Conservation (phyloP, 2,797 vertebrate genomes). For the Cirrhinus molitorella region DNA sequence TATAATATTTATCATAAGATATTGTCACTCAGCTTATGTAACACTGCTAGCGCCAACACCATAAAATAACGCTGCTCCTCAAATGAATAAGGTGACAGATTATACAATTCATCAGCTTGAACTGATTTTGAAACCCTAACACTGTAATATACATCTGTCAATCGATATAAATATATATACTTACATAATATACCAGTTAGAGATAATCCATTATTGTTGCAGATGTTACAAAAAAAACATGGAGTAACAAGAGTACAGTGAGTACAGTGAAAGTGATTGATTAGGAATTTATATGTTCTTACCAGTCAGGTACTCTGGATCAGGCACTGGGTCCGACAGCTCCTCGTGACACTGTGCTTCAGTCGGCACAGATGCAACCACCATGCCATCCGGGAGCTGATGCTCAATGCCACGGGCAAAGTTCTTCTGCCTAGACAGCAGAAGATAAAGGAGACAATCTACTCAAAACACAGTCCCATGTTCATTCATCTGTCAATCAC, state of each 20-base stretch:
- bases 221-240: too few species aligned
- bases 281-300: slow-evolving; percentile 58
- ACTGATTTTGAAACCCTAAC: neutral
- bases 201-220: too few species aligned
- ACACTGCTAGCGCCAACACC: neutral
- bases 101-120: neutral
- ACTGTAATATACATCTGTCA: too few species aligned
- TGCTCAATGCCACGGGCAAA: slow-evolving; percentile 95
- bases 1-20: slow-evolving; percentile 7
- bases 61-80: neutral
- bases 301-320: slow-evolving; percentile 96
- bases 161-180: neutral
- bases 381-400: slow-evolving; percentile 95
- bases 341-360: slow-evolving; percentile 97
- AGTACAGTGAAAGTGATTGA: neutral
- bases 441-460: slow-evolving; percentile 41
- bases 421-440: slow-evolving; percentile 89
- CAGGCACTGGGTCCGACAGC: slow-evolving; percentile 91
- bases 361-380: slow-evolving; percentile 91
- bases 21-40: slow-evolving; percentile 2
- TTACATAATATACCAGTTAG: neutral
- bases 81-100: neutral
- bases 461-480: slow-evolving; percentile 48
- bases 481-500: slow-evolving; percentile 22
- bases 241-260: too few species aligned